Base-by-base conservation (phyloP, 2,797 vertebrate genomes). In the Ispidina lecontei region DNA sequence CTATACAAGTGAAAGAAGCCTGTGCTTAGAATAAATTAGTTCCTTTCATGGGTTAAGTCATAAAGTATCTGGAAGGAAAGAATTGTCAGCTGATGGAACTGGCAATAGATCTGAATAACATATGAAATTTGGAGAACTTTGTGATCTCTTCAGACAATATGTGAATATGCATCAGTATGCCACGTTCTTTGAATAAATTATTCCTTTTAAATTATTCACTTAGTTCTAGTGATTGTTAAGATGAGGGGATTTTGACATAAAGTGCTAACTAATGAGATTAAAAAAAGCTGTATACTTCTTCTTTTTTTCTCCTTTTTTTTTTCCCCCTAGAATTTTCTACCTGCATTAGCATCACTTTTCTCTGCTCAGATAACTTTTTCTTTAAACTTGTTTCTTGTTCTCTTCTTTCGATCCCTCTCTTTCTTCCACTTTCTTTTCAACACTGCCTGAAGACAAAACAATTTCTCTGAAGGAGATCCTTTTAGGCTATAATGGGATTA, bases 111-210 rank as follows among this genome's bases (percentile, higher is more conserved):
- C 63, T 83, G 86, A 95, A 72, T 90, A 94, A 72, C 77, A 75
- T 87, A 86, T 29, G 93, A 94, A 83, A 92, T 83, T 29, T 63
- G 63, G 87, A 92, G 94, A 96, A 95, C 81, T 96, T 92, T 95
- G 86, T 95, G 96, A 96, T 94, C 91, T 94, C 84, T 95, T 95
- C 91, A 94, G 91, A 94, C 94, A 94, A 87, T 94, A 95, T 84
- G 91, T 93, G 92, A 93, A 87, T 95, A 86, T 83, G 91, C 93
- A 95, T 91, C 84, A 89, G 90, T 72, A 90, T 87, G 89, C 81
- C 88, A 78, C 14, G 29, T 87, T 94, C 90, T 67, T 85, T 94
- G 95, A 94, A 96, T 91, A 95, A 93, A 96, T 93, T 93, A 94
- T 92, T 93, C 74, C 84, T 84, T 90, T 92, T 91, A 94, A 94